phyloP scores from a whole-genome alignment of 2,113 vertebrate genomes.

The Ceratotherium simum region DNA sequence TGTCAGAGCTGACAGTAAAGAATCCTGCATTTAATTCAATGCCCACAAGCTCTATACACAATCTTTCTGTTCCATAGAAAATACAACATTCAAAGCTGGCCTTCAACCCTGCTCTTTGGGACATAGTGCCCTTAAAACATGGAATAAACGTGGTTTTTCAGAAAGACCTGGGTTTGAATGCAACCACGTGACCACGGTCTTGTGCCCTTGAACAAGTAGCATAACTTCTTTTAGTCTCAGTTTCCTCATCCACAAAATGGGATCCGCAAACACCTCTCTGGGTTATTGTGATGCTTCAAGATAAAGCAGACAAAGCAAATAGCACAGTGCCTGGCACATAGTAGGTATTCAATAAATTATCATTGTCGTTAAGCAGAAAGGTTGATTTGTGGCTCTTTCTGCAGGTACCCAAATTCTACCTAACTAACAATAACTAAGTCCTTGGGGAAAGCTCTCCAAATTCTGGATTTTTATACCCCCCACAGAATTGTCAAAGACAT shows the following conservation, averaged over 20 bases:
- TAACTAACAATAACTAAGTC: conserved; percentile 8
- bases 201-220: not conserved
- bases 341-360: not conserved
- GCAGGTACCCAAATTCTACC: conserved; percentile 26
- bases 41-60: not conserved
- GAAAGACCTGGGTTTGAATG: not conserved
- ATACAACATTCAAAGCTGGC: conserved; percentile 25
- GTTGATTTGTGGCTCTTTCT: conserved; percentile 47
- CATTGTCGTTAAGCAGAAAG: conserved; percentile 40
- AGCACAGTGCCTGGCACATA: not conserved
- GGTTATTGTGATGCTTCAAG: not conserved
- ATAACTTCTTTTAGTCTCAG: conserved; percentile 14
- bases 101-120: conserved; percentile 10
- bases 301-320: not conserved
- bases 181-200: not conserved
- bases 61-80: conserved; percentile 11
- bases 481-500: conserved; percentile 32
- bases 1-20: not conserved
- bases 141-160: conserved; percentile 39
- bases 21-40: conserved; percentile 38
- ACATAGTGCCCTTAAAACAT: not conserved
- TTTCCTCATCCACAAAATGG: conserved; percentile 44
- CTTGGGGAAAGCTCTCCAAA: not conserved
- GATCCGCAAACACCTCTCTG: conserved; percentile 5
- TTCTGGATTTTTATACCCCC: conserved; percentile 25